Conservation (phyloP, 2,888 invertebrate genomes). For the Tetragonula carbonaria region DNA sequence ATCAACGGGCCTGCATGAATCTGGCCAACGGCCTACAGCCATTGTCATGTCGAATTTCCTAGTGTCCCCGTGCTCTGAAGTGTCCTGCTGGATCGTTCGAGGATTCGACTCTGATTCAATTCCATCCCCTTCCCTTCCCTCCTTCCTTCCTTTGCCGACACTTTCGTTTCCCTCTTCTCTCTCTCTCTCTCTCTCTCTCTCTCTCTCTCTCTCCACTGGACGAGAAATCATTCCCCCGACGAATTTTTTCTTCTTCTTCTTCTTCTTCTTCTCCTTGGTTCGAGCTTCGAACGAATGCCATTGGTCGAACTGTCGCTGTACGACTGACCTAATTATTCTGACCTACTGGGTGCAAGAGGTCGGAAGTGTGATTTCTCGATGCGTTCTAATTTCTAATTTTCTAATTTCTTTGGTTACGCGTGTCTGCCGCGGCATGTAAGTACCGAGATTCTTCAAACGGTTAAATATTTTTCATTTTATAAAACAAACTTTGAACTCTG, state of each 20-base stretch:
- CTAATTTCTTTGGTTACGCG: conserved; percentile 25
- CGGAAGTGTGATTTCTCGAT: conserved; percentile 12
- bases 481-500: too few relatives aligned
- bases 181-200: conserved; percentile 27
- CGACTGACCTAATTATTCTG: conserved; percentile 63
- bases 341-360: conserved; percentile 65
- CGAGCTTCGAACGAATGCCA: conserved; percentile 30
- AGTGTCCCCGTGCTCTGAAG: conserved; percentile 57
- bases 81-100: conserved; percentile 63
- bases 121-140: conserved; percentile 19
- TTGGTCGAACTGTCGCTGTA: conserved; percentile 59
- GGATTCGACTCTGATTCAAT: conserved; percentile 62
- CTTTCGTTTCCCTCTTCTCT: conserved; percentile 29
- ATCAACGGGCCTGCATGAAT: conserved; percentile 66
- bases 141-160: background rate
- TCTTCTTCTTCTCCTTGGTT: background rate
- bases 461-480: too few relatives aligned
- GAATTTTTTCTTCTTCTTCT: conserved; percentile 27
- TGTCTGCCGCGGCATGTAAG: too few relatives aligned
- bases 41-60: conserved; percentile 62
- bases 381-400: background rate
- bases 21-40: conserved; percentile 62
- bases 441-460: too few relatives aligned
- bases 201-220: conserved; percentile 36
- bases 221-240: conserved; percentile 49